Conservation (phyloP, 2,797 vertebrate genomes). For the Corythornis leucogaster region DNA sequence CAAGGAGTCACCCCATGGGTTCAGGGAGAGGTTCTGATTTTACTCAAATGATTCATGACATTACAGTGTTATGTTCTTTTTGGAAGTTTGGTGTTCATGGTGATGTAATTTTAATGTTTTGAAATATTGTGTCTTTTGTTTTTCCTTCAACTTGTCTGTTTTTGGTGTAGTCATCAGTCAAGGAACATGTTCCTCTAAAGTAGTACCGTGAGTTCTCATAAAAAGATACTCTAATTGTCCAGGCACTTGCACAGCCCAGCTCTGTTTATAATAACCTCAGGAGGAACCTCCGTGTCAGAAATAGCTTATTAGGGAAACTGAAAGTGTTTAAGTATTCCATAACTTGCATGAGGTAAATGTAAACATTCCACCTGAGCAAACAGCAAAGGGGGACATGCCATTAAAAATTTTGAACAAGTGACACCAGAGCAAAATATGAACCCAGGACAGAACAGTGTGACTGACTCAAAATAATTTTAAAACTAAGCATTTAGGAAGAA, state of each 20-base stretch:
- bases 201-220: conserved; percentile 23
- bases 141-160: background rate
- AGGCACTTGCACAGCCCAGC: background rate
- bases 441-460: background rate
- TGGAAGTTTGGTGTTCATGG: background rate
- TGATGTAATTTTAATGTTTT: conserved; percentile 1
- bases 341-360: background rate
- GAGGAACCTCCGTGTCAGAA: conserved; percentile 4
- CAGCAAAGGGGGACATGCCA: background rate
- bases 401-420: background rate
- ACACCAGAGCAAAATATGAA: background rate
- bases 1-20: background rate
- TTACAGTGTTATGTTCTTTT: background rate
- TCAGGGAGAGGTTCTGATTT: conserved; percentile 31
- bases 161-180: background rate
- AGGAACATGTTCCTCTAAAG: background rate
- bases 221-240: background rate
- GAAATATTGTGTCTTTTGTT: background rate
- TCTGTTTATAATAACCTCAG: conserved; percentile 24
- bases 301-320: conserved; percentile 36
- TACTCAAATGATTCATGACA: background rate
- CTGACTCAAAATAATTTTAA: background rate
- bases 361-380: background rate
- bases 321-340: conserved; percentile 1
- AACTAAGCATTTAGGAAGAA: background rate